These are phyloP conservation scores for Ceyx melanurus DNA, from an alignment of 2,113 vertebrate species.

Conservation along the genomic window DNA sequence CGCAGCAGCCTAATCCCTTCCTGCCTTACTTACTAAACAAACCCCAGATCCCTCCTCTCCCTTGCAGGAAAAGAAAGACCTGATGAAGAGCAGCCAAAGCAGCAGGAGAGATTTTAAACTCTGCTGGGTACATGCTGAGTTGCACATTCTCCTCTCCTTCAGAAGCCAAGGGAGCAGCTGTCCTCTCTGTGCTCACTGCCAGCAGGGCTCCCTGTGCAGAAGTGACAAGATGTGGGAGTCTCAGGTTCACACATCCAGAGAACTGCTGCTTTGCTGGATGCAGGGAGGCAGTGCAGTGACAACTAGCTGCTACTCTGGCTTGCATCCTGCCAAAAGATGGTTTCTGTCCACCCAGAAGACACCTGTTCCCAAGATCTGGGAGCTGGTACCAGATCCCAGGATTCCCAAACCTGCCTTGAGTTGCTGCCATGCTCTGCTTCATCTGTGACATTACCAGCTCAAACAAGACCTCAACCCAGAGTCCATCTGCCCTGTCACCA, in stretches of 20 bases:
- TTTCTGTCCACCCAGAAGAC: not conserved
- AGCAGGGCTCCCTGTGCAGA: not conserved
- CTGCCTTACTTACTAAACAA: not conserved
- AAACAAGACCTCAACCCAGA: not conserved
- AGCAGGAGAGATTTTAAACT: not conserved
- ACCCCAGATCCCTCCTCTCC: not conserved
- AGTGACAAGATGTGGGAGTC: not conserved
- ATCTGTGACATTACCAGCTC: not conserved
- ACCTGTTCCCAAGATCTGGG: not conserved
- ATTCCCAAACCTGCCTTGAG: not conserved
- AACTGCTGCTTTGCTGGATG: not conserved
- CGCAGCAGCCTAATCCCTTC: not conserved
- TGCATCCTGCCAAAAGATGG: not conserved
- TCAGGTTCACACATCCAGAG: not conserved
- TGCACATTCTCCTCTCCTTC: not conserved
- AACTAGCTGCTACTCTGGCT: not conserved
- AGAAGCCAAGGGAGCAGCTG: not conserved
- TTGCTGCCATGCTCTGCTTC: not conserved
- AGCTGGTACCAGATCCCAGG: not conserved
- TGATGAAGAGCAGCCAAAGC: not conserved
- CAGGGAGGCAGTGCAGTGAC: rapidly evolving
- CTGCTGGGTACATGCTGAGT: not conserved
- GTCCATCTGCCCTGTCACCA: not conserved
- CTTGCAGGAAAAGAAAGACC: not conserved
- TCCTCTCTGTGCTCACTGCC: not conserved